Conservation (phyloP, 2,797 vertebrate species). For the Sebastes goodei region DNA sequence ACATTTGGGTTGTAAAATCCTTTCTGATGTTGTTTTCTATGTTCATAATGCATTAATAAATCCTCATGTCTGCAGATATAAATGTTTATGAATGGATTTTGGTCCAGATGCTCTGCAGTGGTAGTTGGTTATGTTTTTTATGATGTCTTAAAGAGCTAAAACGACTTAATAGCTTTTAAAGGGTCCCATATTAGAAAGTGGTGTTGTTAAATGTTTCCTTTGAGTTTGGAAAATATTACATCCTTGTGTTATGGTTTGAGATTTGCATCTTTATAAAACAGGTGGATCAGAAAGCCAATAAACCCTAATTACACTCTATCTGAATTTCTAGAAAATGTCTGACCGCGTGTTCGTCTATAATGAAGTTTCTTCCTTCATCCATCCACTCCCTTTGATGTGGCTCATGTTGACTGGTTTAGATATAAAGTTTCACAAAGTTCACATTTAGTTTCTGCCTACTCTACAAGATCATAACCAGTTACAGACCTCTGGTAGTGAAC, state of each 20-base stretch:
- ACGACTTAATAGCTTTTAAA: not conserved
- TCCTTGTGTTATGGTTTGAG: not conserved
- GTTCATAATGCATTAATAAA: not conserved
- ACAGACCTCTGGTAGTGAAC: constrained; percentile 3
- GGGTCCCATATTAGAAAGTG: not conserved
- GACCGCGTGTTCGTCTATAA: not conserved
- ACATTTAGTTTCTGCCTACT: not conserved
- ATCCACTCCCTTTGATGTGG: not conserved
- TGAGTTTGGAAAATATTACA: not conserved
- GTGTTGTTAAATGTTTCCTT: not conserved
- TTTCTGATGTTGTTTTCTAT: not conserved
- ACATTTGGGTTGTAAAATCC: not conserved
- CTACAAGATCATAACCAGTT: not conserved
- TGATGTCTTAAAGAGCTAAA: not conserved
- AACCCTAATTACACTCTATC: not conserved
- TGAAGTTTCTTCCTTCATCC: not conserved
- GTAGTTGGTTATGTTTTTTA: not conserved
- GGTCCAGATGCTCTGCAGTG: not conserved
- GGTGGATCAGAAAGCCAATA: not conserved
- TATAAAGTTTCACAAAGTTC: constrained; percentile 23
- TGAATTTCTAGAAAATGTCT: not conserved
- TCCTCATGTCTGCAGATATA: not conserved
- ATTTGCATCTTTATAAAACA: not conserved
- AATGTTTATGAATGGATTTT: not conserved
- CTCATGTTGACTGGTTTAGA: not conserved